Evolutionary conservation across 2,113 vertebrate genomes (phyloP).

Genomic region (Ascaphus truei): DNA sequence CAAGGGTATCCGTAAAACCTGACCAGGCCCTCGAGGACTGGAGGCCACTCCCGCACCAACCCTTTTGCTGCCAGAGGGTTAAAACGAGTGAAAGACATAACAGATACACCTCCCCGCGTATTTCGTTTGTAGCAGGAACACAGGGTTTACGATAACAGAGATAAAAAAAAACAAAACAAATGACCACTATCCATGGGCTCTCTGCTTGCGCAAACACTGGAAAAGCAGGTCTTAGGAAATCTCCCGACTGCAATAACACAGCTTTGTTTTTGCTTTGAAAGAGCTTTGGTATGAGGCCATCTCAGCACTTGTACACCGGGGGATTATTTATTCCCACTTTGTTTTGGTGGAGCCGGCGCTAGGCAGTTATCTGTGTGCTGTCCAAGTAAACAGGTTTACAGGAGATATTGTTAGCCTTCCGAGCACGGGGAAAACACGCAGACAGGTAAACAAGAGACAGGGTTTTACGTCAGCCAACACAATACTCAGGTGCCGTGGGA

Average conservation of each 20-base stretch:
- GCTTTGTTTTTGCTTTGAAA: slow-evolving; percentile 5
- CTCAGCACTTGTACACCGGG: neutral
- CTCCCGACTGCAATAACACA: slow-evolving; percentile 15
- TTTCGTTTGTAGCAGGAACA: neutral
- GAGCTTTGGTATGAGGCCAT: neutral
- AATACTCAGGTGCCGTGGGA: no score
- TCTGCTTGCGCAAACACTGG: slow-evolving; percentile 1
- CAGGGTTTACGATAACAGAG: slow-evolving; percentile 21
- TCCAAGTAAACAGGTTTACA: neutral
- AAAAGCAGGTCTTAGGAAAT: slow-evolving; percentile 23
- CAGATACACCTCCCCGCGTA: neutral
- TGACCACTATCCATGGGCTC: slow-evolving; percentile 14
- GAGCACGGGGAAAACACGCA: no score
- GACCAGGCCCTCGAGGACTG: no score
- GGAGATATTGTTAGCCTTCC: neutral
- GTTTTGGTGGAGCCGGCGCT: neutral
- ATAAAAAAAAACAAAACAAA: slow-evolving; percentile 24
- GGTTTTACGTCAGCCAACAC: no score
- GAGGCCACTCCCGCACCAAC: no score
- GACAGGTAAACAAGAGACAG: no score
- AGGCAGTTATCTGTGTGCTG: neutral
- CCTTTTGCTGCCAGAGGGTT: no score
- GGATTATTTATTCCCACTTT: neutral
- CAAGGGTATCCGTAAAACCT: no score
- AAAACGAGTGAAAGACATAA: no score